These are phyloP conservation scores for Gambusia affinis DNA, from an alignment of 2,113 vertebrate genomes.

Conservation along the genomic window DNA sequence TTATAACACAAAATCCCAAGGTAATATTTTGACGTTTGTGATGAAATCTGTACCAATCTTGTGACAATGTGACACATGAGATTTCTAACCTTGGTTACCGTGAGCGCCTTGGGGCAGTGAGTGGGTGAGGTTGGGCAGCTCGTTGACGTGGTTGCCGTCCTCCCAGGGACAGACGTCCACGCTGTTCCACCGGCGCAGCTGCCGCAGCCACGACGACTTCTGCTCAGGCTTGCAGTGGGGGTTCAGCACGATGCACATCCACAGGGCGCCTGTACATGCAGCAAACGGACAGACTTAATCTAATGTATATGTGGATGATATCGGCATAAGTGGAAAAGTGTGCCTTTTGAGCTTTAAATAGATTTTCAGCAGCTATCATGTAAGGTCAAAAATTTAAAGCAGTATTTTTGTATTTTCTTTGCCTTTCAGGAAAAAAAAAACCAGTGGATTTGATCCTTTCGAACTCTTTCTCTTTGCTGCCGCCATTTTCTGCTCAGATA, in stretches of 20 bases:
- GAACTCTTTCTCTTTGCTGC: constrained; percentile 51
- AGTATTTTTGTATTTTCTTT: background rate
- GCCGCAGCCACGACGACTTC: constrained; percentile 94
- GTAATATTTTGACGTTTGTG: background rate
- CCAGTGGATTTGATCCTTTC: constrained; percentile 22
- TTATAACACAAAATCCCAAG: background rate
- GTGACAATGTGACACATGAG: constrained; percentile 34
- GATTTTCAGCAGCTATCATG: constrained; percentile 24
- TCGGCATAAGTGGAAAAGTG: constrained; percentile 8
- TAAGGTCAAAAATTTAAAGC: constrained; percentile 44
- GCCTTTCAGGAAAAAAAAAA: constrained; percentile 15
- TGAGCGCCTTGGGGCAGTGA: constrained; percentile 98
- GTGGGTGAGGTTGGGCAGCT: constrained; percentile 98
- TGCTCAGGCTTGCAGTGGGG: constrained; percentile 98
- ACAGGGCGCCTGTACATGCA: constrained; percentile 89
- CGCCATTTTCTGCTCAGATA: constrained; percentile 58
- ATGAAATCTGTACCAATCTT: constrained; percentile 8
- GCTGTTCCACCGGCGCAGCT: constrained; percentile 97
- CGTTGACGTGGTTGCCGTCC: constrained; percentile 97
- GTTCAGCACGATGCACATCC: constrained; percentile 99
- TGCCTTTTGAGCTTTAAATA: constrained; percentile 30
- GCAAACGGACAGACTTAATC: background rate
- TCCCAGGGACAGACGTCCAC: constrained; percentile 99
- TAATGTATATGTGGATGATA: constrained; percentile 7
- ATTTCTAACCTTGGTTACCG: constrained; percentile 91